Evolutionary conservation across 2,113 vertebrate species (phyloP), one percentile per base, ranked within the genome.

Genomic region (Grantiella picta): DNA sequence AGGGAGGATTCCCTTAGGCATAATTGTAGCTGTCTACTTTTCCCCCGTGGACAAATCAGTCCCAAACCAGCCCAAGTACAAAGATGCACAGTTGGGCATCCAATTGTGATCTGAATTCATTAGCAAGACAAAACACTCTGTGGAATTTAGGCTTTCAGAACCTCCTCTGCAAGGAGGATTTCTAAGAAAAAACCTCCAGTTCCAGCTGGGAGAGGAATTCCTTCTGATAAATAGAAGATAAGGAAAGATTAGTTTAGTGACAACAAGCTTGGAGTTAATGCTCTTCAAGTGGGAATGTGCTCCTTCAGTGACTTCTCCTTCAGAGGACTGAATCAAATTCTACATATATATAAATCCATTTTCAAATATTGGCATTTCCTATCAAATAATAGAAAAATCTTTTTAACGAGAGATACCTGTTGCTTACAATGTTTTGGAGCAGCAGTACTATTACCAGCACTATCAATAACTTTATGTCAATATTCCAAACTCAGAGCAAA

Each of bases 131-230:
- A 98, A 98, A 95, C 91, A 86, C 80, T 89, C 53, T 82, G 95
- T 97, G 98, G 97, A 98, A 98, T 98, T 97, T 91, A 92, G 95
- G 96, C 95, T 96, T 98, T 98, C 96, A 91, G 64, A 95, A 40
- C 36, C 73, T 76, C 75, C 95, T 97, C 97, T 96, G 80, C 96
- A 92, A 98, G 96, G 96, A 97, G 97, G 97, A 97, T 96, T 98
- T 98, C 97, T 98, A 97, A 97, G 95, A 97, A 98, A 98, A 98
- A 93, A 90, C 14, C 92, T 98, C 97, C 96, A 97, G 96, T 98
- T 98, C 98, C 98, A 95, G 98, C 98, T 98, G 97, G 95, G 97
- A 98, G 87, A 96, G 97, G 98, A 98, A 98, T 99, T 96, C 87
- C 92, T 92, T 95, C 80, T 57, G 56, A 78, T 95, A 97, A 92